Conservation (phyloP, 2,113 vertebrate genomes). For the Podarcis muralis region DNA sequence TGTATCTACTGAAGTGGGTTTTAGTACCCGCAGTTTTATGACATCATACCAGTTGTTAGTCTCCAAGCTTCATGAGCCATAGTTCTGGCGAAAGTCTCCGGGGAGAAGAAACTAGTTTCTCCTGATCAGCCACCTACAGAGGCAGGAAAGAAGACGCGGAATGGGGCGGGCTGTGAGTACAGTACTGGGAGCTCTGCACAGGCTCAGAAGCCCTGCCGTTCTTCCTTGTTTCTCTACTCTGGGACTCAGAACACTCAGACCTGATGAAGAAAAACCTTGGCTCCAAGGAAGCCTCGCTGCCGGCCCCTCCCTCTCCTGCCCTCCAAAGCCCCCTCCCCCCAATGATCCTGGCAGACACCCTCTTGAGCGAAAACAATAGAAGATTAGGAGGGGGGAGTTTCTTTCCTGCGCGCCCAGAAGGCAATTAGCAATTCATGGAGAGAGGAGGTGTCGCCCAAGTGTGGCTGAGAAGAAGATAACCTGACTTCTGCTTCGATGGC, state of each 20-base stretch:
- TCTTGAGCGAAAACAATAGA: slow-evolving; percentile 71
- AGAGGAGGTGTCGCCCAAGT: slow-evolving; percentile 74
- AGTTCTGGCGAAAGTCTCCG: background rate
- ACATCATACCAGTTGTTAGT: no score
- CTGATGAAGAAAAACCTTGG: background rate
- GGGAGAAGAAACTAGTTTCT: background rate
- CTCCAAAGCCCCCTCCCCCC: slow-evolving; percentile 56
- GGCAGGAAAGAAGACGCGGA: background rate
- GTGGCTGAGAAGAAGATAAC: slow-evolving; percentile 65
- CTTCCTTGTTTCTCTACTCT: background rate
- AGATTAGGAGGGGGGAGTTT: slow-evolving; percentile 26
- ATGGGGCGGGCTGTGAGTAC: background rate
- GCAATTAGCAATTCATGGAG: slow-evolving; percentile 79
- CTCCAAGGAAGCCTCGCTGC: background rate
- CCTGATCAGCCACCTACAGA: background rate
- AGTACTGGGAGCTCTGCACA: background rate
- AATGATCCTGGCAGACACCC: slow-evolving; percentile 59
- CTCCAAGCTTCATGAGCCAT: background rate
- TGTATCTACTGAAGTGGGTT: background rate
- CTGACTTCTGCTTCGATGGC: slow-evolving; percentile 77
- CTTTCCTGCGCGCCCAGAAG: slow-evolving; percentile 71
- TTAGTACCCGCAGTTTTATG: no score
- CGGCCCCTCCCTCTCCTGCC: slow-evolving; percentile 45
- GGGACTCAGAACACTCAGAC: background rate
- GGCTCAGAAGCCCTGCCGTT: background rate